Conservation (phyloP, 1,140 invertebrate genomes). For the Helicoverpa armigera region DNA sequence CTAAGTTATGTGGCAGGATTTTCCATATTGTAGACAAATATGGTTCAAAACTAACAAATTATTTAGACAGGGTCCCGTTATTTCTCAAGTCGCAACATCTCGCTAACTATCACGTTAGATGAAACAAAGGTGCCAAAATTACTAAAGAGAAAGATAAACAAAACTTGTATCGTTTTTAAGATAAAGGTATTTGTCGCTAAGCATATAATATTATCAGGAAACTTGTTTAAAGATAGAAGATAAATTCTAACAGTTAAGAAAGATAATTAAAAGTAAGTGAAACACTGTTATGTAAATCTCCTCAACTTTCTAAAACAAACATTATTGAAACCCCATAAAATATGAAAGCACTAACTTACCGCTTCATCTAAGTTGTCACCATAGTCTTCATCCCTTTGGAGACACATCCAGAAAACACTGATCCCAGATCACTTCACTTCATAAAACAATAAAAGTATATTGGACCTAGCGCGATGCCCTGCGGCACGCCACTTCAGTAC, state of each 20-base stretch:
- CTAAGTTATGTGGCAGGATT: constrained; percentile 8
- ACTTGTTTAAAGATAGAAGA: too few species aligned
- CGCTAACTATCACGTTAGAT: constrained; percentile 33
- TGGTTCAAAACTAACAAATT: neutral
- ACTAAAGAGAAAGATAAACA: constrained; percentile 39
- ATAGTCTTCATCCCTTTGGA: constrained; percentile 78
- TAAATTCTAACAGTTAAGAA: too few species aligned
- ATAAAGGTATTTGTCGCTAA: too few species aligned
- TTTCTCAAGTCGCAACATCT: constrained; percentile 41
- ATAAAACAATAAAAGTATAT: constrained; percentile 52
- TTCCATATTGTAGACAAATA: constrained; percentile 19
- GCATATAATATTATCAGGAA: too few species aligned
- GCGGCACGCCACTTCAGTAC: constrained; percentile 71
- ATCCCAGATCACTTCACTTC: constrained; percentile 59
- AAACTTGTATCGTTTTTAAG: neutral
- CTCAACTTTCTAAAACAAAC: too few species aligned
- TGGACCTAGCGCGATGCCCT: constrained; percentile 62
- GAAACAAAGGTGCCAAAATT: constrained; percentile 32
- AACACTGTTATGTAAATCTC: too few species aligned
- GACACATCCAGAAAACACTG: constrained; percentile 81
- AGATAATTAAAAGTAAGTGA: too few species aligned
- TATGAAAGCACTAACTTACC: constrained; percentile 60
- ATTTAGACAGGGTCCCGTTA: constrained; percentile 36
- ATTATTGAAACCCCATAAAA: neutral
- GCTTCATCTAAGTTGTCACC: constrained; percentile 76